Evolutionary conservation across 1,140 invertebrate genomes (phyloP).

Genomic region (Dinoponera quadriceps): DNA sequence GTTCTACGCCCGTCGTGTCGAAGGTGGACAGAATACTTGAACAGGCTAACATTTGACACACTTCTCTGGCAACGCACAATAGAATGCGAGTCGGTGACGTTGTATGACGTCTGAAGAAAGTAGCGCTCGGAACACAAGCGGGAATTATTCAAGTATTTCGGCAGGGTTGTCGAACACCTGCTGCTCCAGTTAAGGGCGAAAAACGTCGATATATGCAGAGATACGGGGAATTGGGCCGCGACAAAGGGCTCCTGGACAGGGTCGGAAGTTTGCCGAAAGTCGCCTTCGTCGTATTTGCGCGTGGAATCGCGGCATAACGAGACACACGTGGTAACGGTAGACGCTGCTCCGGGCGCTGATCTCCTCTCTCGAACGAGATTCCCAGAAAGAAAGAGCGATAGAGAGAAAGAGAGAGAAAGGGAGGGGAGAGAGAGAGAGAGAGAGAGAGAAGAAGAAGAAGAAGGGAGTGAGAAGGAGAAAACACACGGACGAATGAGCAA

Average conservation of each 20-base stretch:
- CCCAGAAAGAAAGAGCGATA: conserved; percentile 51
- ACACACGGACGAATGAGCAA: conserved; percentile 58
- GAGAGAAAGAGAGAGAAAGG: neutral
- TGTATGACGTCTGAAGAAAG: neutral
- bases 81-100: neutral
- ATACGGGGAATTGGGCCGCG: neutral
- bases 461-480: neutral
- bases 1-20: neutral
- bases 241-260: conserved; percentile 19
- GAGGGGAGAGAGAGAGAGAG: neutral
- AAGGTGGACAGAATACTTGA: neutral
- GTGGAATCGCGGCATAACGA: conserved; percentile 61
- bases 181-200: conserved; percentile 2
- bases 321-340: conserved; percentile 80
- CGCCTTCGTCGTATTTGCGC: conserved; percentile 67
- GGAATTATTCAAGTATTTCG: neutral
- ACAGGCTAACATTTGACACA: neutral
- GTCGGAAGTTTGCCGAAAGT: conserved; percentile 48
- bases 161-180: neutral
- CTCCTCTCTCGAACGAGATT: conserved; percentile 69
- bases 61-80: neutral
- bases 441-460: conserved; percentile 19
- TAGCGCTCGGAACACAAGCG: neutral
- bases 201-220: neutral
- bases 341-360: conserved; percentile 77